Base-by-base conservation (phyloP, 2,113 vertebrate species). In the Tychaedon coryphoeus region DNA sequence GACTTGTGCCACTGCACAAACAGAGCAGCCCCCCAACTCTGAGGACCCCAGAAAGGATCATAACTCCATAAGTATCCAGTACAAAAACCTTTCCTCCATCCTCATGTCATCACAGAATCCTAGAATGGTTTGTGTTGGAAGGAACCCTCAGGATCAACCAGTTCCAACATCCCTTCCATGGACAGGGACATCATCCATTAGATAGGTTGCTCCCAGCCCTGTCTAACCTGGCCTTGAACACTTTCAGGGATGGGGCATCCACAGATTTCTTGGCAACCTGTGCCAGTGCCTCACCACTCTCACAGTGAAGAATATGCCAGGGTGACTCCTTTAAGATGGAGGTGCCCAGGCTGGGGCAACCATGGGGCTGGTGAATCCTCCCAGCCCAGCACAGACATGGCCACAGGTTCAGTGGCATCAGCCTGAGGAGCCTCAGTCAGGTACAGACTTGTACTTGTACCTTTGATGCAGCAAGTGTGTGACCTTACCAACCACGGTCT, bases 401-500 rank as follows among this genome's bases (percentile, higher is more conserved):
- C 19, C 61, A 60, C 19, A 25, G 34, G 42, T 19, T 61, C 69
- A 56, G 45, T 42, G 29, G 50, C 54, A 61, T 43, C 60, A 85
- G 24, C 40, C 40, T 2, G 2, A 34, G 42, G 19, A 92, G 29
- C 22, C 56, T 58, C 12, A 78, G 19, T 15, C 58, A 73, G 40
- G n/a, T 43, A 51, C 36, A 38, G 47, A 9, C 7, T 40, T 78
- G 42, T 45, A 38, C 60, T 40, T 42, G 50, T 19, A 77, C 28
- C 19, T 66, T 58, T 5, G 3, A 6, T 60, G 33, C 5, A 8
- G 24, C 29, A 20, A 31, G 3, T 8, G 5, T 24, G 42, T 40
- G 33, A 47, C 53, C 40, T 64, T 40, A 58, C 29, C 12, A 47
- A 23, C 60, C n/a, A 43, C 0, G 0, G 23, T 31, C 2, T 2